These are phyloP conservation scores for Meiosimyza decipiens DNA, from an alignment of 2,888 invertebrate species.

Conservation along the genomic window DNA sequence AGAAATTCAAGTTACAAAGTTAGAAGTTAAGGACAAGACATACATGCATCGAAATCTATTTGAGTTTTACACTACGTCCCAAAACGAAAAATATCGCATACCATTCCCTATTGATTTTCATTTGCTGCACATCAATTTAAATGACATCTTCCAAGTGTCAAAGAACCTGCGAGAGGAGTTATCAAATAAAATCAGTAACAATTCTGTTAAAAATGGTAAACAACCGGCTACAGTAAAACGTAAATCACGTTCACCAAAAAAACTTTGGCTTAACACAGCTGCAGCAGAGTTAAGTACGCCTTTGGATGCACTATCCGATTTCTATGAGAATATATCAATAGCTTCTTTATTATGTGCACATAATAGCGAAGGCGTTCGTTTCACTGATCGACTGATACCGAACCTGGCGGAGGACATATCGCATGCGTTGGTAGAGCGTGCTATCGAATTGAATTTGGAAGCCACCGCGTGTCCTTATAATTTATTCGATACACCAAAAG, in stretches of 20 bases:
- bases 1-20: constrained; percentile 10
- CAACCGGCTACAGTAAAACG: constrained; percentile 46
- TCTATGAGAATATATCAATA: constrained; percentile 63
- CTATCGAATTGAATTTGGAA: constrained; percentile 56
- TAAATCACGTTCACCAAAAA: constrained; percentile 60
- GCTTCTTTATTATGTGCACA: constrained; percentile 59
- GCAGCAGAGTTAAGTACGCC: constrained; percentile 42
- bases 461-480: constrained; percentile 59
- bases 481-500: constrained; percentile 56
- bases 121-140: constrained; percentile 57
- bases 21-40: constrained; percentile 38
- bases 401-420: constrained; percentile 58
- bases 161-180: constrained; percentile 42
- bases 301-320: constrained; percentile 67
- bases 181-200: constrained; percentile 2
- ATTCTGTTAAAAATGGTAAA: not conserved
- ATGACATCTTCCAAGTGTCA: constrained; percentile 51
- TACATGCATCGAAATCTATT: constrained; percentile 59
- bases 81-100: constrained; percentile 58
- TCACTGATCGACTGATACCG: constrained; percentile 55
- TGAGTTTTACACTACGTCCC: constrained; percentile 60
- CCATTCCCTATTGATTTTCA: constrained; percentile 63
- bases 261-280: constrained; percentile 55
- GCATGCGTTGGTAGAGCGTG: constrained; percentile 58
- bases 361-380: constrained; percentile 15